These are phyloP conservation scores for Catocala sponsa DNA, from an alignment of 2,888 invertebrate genomes.

Conservation along the genomic window DNA sequence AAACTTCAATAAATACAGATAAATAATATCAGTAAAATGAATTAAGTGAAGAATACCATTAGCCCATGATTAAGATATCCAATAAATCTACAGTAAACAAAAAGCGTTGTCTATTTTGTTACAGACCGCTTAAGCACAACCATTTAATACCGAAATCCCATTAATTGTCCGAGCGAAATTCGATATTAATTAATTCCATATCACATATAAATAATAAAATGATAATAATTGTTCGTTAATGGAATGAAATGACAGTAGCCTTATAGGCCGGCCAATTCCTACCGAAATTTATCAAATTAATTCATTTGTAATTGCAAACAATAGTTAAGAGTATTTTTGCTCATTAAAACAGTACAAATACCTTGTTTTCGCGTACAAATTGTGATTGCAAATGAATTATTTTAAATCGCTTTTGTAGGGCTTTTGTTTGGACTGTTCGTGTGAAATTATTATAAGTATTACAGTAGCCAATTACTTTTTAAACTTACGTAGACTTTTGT, in stretches of 20 bases:
- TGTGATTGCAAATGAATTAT: background rate
- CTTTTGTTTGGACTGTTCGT: background rate
- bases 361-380: background rate
- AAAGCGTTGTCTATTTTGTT: background rate
- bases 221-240: constrained; percentile 41
- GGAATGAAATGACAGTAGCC: constrained; percentile 39
- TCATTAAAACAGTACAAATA: constrained; percentile 13
- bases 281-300: constrained; percentile 50
- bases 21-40: too few species aligned
- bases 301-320: constrained; percentile 38
- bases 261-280: constrained; percentile 24
- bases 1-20: too few species aligned
- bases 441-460: background rate
- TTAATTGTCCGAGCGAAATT: constrained; percentile 42
- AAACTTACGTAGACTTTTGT: background rate
- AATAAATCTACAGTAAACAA: background rate
- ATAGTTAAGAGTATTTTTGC: constrained; percentile 9
- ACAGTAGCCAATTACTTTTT: too few species aligned
- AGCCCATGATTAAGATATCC: too few species aligned
- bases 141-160: constrained; percentile 14
- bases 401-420: background rate
- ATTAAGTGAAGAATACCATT: too few species aligned
- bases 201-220: constrained; percentile 13
- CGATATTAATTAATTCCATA: constrained; percentile 47
- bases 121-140: too few species aligned